These are phyloP conservation scores for Engystomops pustulosus DNA, from an alignment of 2,113 vertebrate species.

Conservation along the genomic window DNA sequence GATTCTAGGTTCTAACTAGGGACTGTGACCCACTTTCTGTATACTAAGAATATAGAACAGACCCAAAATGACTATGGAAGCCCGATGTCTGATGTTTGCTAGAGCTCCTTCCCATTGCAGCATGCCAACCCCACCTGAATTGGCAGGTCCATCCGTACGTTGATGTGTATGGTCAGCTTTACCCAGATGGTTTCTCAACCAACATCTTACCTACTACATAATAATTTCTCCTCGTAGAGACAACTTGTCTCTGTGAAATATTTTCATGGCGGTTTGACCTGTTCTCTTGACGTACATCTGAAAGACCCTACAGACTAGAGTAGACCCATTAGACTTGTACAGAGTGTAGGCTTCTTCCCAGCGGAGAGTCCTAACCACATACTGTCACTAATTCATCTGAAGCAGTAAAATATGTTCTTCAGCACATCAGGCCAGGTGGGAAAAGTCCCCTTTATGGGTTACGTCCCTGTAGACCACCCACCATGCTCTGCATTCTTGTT, in stretches of 20 bases:
- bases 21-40: too few relatives aligned
- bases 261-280: background rate
- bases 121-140: too few relatives aligned
- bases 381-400: background rate
- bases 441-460: background rate
- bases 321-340: background rate
- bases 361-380: background rate
- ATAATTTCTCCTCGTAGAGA: background rate
- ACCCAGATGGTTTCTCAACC: background rate
- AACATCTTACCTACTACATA: background rate
- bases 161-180: background rate
- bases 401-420: background rate
- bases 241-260: background rate
- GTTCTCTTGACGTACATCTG: background rate
- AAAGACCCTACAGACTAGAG: background rate
- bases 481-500: background rate
- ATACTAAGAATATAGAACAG: too few relatives aligned
- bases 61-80: too few relatives aligned
- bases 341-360: background rate
- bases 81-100: too few relatives aligned
- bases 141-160: too few relatives aligned
- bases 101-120: too few relatives aligned
- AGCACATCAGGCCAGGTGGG: background rate
- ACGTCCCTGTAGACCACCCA: background rate
- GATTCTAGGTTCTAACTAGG: too few relatives aligned